Conservation (phyloP, 1,140 invertebrate genomes). For the Probaryconus sp. region DNA sequence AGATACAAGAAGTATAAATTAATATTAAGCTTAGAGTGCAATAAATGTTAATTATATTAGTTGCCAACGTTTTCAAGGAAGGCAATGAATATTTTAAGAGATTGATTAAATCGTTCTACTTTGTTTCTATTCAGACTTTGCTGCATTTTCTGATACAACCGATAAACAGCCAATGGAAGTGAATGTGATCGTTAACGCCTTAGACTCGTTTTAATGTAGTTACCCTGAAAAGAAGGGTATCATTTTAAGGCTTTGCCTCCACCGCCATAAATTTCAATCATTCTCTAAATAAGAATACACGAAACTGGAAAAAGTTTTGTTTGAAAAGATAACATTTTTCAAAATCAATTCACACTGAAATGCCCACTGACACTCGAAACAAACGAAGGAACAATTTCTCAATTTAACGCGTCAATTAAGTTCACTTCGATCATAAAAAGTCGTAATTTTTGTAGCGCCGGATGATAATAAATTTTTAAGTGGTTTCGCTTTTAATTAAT, state of each 20-base stretch:
- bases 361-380: no score
- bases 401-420: no score
- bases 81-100: constrained; percentile 25
- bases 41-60: constrained; percentile 18
- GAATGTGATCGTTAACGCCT: constrained; percentile 54
- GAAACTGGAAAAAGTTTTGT: no score
- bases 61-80: background rate
- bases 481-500: no score
- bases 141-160: constrained; percentile 23
- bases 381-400: no score
- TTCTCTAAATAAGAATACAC: constrained; percentile 13
- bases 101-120: constrained; percentile 28
- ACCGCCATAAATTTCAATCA: constrained; percentile 21
- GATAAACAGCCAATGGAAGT: constrained; percentile 29
- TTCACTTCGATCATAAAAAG: no score
- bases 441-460: no score
- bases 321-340: no score
- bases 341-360: no score
- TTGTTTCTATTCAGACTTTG: constrained; percentile 30
- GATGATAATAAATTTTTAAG: no score
- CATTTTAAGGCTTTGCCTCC: constrained; percentile 24
- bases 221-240: constrained; percentile 37
- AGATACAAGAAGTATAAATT: constrained; percentile 1
- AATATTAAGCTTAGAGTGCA: constrained; percentile 2
- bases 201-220: constrained; percentile 28